phyloP scores from a whole-genome alignment of 2,797 vertebrate genomes.

The Sebastes taczanowskii region DNA sequence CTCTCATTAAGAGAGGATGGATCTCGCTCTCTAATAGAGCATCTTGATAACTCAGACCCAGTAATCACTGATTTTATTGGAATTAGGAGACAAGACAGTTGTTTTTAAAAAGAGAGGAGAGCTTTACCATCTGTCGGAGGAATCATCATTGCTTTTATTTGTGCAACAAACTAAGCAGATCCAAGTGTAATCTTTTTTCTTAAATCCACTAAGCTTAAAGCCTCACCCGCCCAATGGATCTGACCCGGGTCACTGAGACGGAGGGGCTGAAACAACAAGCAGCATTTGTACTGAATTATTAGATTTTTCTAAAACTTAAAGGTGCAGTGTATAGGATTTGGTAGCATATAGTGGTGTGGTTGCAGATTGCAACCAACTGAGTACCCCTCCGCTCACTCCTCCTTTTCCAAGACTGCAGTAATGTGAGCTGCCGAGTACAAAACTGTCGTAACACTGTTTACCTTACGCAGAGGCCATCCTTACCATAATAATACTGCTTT shows the following conservation, averaged over 20 bases:
- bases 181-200: neutral
- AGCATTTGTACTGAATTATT: neutral
- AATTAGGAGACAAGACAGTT: neutral
- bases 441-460: no score
- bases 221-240: neutral
- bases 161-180: conserved; percentile 9
- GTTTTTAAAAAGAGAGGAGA: neutral
- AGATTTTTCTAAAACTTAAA: neutral
- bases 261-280: neutral
- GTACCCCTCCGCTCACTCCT: no score
- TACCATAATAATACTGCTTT: no score
- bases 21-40: neutral
- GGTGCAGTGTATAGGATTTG: no score
- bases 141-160: neutral
- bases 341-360: no score
- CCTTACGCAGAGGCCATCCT: no score
- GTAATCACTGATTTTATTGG: neutral
- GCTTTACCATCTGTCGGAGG: neutral
- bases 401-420: no score
- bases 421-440: no score
- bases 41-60: neutral
- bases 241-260: neutral
- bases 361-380: no score
- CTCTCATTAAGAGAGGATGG: neutral
- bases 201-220: neutral